Evolutionary conservation across 2,888 invertebrate species (phyloP).

Genomic region (Acanthosepion lycidas): DNA sequence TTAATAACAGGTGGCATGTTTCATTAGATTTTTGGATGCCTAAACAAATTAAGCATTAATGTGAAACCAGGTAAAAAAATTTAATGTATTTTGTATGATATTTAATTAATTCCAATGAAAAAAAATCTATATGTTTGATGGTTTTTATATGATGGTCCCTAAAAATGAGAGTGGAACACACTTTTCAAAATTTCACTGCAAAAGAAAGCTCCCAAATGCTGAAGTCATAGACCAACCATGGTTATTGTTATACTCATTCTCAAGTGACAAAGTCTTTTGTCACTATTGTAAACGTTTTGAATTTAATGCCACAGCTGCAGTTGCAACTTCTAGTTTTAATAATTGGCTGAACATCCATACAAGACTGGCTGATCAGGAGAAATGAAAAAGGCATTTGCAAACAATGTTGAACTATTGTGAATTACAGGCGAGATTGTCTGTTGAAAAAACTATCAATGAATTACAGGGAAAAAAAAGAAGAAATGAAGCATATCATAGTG

Average conservation of each 20-base stretch:
- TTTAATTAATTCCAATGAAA: no score
- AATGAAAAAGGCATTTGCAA: not conserved
- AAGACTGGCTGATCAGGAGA: not conserved
- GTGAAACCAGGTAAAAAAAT: no score
- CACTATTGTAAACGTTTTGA: not conserved
- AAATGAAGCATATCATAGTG: not conserved
- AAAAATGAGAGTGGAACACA: not conserved
- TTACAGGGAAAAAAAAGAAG: not conserved
- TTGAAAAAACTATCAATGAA: not conserved
- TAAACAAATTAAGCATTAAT: no score
- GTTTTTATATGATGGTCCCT: no score
- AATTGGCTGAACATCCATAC: not conserved
- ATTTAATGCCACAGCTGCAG: not conserved
- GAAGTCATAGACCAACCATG: not conserved
- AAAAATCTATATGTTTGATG: no score
- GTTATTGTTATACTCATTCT: not conserved
- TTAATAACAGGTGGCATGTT: no score
- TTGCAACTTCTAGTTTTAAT: not conserved
- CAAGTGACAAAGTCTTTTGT: constrained; percentile 25
- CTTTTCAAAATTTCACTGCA: constrained; percentile 1
- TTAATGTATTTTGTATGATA: no score
- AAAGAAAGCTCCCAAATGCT: not conserved
- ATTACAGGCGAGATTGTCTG: not conserved
- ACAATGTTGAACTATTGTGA: not conserved
- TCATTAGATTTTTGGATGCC: no score